phyloP scores from a whole-genome alignment of 2,113 vertebrate genomes.

The Antigone vipio region DNA sequence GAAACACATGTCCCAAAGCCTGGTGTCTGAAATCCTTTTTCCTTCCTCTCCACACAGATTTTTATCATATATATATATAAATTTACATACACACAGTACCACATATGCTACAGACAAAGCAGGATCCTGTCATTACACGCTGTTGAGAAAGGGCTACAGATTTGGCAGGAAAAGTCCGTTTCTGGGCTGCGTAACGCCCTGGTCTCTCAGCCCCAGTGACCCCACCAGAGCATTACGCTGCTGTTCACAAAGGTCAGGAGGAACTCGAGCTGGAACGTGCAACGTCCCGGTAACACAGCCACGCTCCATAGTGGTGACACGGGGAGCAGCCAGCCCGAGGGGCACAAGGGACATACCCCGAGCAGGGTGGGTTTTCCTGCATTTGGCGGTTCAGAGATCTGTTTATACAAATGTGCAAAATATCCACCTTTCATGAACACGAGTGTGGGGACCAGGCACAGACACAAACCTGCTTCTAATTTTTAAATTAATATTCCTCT shows the following conservation, averaged over 20 bases:
- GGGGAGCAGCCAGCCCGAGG: neutral
- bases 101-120: neutral
- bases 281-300: neutral
- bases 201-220: neutral
- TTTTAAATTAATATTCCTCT: neutral
- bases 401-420: neutral
- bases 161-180: neutral
- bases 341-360: neutral
- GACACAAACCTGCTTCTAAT: neutral
- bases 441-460: neutral
- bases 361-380: neutral
- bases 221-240: fast-evolving
- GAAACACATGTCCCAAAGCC: neutral
- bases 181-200: neutral
- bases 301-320: fast-evolving
- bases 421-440: neutral
- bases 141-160: neutral
- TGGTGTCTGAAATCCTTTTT: neutral
- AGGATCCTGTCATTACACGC: neutral
- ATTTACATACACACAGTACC: neutral
- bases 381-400: neutral
- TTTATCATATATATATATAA: neutral
- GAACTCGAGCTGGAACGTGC: neutral
- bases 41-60: neutral
- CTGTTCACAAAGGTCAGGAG: neutral